Percentiles rank a stretch among this genome's conserved stretches.
Evolutionary conservation across 2,113 vertebrate species (phyloP).

Genomic region (Crotophaga sulcirostris): DNA sequence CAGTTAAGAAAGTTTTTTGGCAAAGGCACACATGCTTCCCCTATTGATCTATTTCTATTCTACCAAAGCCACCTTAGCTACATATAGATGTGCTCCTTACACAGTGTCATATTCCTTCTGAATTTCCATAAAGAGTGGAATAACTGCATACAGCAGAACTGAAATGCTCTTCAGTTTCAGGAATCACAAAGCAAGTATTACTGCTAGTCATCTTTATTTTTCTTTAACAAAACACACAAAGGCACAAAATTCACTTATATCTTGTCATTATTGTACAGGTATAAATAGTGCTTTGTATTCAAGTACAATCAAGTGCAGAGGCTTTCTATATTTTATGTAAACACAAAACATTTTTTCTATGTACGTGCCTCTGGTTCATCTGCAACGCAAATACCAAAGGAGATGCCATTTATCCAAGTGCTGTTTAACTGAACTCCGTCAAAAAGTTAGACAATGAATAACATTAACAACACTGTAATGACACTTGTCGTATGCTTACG

Average conservation of each 20-base stretch:
- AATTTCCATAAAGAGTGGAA: neutral
- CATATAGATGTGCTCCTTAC: neutral
- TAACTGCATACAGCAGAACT: neutral
- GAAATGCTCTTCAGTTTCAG: neutral
- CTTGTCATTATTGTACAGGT: slow-evolving; percentile 76
- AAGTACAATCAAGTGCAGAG: slow-evolving; percentile 82
- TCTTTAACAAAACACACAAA: slow-evolving; percentile 78
- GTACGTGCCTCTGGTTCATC: slow-evolving; percentile 67
- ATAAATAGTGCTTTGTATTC: slow-evolving; percentile 83
- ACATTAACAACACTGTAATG: slow-evolving; percentile 51
- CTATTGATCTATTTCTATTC: neutral
- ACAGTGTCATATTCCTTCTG: neutral
- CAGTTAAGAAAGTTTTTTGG: neutral
- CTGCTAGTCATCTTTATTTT: slow-evolving; percentile 79
- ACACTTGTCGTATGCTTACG: slow-evolving; percentile 51
- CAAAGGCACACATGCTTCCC: neutral
- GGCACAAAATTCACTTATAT: slow-evolving; percentile 76
- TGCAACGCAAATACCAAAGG: slow-evolving; percentile 68
- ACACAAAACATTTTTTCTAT: slow-evolving; percentile 78
- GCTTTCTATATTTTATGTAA: slow-evolving; percentile 81
- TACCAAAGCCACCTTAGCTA: neutral
- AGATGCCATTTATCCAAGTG: slow-evolving; percentile 57
- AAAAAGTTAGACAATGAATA: slow-evolving; percentile 61
- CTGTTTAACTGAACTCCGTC: slow-evolving; percentile 64
- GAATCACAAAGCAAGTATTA: slow-evolving; percentile 46